phyloP scores from a whole-genome alignment of 37 sponge, comb jelly and placozoan species.

The Petrosia ficiformis region DNA sequence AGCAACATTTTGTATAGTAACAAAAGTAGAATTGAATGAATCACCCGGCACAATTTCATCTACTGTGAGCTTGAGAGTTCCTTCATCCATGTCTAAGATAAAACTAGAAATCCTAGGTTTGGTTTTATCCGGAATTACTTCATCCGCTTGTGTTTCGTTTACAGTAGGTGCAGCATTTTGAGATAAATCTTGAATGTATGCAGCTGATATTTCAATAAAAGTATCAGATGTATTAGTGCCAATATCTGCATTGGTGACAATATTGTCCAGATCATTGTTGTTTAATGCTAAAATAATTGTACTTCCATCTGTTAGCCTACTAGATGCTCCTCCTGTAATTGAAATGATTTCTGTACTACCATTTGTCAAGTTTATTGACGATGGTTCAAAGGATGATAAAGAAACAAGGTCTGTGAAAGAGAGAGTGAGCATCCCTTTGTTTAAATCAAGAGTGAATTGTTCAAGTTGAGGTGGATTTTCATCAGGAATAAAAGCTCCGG shows the following conservation, averaged over 20 bases:
- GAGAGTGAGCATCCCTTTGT: conserved; percentile 59
- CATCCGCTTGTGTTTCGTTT: not conserved
- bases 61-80: conserved; percentile 44
- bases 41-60: conserved; percentile 48
- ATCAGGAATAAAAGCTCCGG: conserved; percentile 53
- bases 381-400: conserved; percentile 47
- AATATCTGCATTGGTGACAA: conserved; percentile 31
- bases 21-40: conserved; percentile 41
- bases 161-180: conserved; percentile 44
- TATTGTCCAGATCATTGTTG: conserved; percentile 45
- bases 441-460: conserved; percentile 68
- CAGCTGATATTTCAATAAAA: conserved; percentile 29
- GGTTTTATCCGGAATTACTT: conserved; percentile 49
- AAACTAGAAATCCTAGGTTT: conserved; percentile 46
- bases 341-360: conserved; percentile 8
- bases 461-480: conserved; percentile 54
- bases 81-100: conserved; percentile 64
- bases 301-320: conserved; percentile 64
- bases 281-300: conserved; percentile 50
- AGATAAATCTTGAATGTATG: conserved; percentile 57
- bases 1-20: conserved; percentile 55
- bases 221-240: conserved; percentile 31
- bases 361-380: conserved; percentile 48
- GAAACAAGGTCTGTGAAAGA: conserved; percentile 62
- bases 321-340: conserved; percentile 55